Evolutionary conservation across 2,113 vertebrate species (phyloP).

Genomic region (Melanotaenia duboulayi): DNA sequence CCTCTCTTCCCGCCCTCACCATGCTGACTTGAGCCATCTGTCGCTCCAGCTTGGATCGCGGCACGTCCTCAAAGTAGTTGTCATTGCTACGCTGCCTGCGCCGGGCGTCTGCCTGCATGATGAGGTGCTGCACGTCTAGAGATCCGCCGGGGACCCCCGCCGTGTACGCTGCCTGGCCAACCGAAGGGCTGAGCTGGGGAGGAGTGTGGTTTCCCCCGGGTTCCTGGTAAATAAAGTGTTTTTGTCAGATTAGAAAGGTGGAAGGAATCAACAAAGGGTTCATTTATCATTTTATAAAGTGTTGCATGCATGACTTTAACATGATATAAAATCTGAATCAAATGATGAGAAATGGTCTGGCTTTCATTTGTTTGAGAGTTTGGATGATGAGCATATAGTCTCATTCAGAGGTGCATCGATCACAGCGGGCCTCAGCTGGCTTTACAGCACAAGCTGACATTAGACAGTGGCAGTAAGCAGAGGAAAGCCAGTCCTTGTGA

Average conservation of each 20-base stretch:
- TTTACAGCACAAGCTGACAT: constrained; percentile 25
- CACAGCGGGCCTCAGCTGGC: neutral
- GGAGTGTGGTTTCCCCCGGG: constrained; percentile 97
- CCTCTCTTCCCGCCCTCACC: constrained; percentile 76
- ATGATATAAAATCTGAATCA: no score
- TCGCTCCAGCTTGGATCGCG: constrained; percentile 98
- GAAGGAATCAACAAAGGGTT: constrained; percentile 22
- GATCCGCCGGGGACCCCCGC: constrained; percentile 88
- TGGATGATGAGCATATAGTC: no score
- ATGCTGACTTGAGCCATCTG: constrained; percentile 99
- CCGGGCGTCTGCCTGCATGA: constrained; percentile 99
- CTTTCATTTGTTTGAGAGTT: no score
- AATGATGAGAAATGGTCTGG: no score
- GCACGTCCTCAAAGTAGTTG: constrained; percentile 98
- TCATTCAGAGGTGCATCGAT: no score
- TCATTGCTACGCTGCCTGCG: constrained; percentile 98
- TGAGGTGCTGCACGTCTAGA: constrained; percentile 99
- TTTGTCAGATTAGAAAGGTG: neutral
- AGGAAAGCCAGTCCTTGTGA: constrained; percentile 31
- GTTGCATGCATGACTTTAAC: constrained; percentile 37
- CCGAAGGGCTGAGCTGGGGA: constrained; percentile 96
- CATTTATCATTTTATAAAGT: constrained; percentile 62
- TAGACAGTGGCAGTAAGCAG: constrained; percentile 21
- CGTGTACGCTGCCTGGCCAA: constrained; percentile 95
- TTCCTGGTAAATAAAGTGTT: constrained; percentile 82